Conservation (phyloP, 2,113 vertebrate genomes). For the Eonycteris spelaea region DNA sequence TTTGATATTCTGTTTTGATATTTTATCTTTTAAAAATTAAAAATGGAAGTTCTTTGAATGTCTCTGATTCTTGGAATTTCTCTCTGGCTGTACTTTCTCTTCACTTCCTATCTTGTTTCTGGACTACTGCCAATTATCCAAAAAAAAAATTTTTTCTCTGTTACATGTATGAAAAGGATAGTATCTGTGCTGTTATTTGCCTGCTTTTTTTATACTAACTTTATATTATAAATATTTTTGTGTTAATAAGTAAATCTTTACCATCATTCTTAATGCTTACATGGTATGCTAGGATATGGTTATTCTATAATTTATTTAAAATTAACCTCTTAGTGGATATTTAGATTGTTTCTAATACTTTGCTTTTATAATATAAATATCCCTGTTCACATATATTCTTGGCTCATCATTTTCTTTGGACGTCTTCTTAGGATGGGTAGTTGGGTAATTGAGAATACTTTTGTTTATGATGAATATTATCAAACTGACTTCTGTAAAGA, state of each 20-base stretch:
- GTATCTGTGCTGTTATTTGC: neutral
- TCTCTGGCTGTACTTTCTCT: neutral
- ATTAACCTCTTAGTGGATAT: neutral
- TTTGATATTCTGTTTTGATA: neutral
- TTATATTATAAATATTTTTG: constrained; percentile 4
- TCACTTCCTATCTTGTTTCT: neutral
- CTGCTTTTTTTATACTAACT: neutral
- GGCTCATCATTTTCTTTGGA: neutral
- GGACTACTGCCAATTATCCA: neutral
- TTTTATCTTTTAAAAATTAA: neutral
- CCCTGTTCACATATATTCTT: neutral
- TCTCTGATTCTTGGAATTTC: neutral
- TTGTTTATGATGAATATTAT: neutral
- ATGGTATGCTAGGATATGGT: neutral
- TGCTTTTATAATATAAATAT: neutral
- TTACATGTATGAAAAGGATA: neutral
- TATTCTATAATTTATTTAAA: neutral
- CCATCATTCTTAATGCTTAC: neutral
- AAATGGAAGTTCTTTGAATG: neutral
- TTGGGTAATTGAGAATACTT: neutral
- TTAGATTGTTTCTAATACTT: neutral
- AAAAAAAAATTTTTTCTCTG: neutral
- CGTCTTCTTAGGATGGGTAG: neutral
- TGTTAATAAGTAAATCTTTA: neutral
- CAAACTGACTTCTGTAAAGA: neutral